Base-by-base conservation (phyloP, 2,888 invertebrate genomes). In the Lissocephala sabroskyi region DNA sequence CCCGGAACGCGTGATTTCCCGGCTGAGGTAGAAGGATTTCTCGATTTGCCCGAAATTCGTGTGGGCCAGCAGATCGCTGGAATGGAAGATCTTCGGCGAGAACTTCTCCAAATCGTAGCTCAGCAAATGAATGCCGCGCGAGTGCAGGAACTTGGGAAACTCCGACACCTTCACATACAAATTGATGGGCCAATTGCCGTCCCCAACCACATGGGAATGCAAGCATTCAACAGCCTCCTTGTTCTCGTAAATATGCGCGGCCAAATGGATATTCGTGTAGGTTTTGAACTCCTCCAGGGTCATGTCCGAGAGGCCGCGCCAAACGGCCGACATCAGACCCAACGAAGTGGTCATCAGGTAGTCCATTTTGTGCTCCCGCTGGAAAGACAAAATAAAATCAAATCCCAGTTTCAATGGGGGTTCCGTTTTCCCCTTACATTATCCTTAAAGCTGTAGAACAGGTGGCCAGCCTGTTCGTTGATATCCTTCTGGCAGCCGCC, bases 21-120 rank as follows among this genome's bases (percentile, higher is more conserved):
- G 7, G 7, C 4, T 56, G 37, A 1, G 10, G 16, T 51, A 59
- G 1, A 41, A n/a, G 1, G 7, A 7, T 10, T 55, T 36, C 6
- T 50, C 63, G 7, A 74, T 63, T 1, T 53, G 41, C 4, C 58
- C 43, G 4, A 74, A 60, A 37, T 71, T 53, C 0, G 49, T 59
- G 6, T 44, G 48, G 1, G 30, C n/a, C 2, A 45, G 7, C 0
- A 70, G 32, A 1, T 77, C 75, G 0, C 19, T n/a, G 52, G 56
- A 53, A 26, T 61, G 46, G 6, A 71, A 14, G 1, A 77, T 48
- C 42, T 70, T 77, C 0, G 71, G 71, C 1, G 78, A 70, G 3
- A 71, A 3, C 2, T 57, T 13, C 0, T 7, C 1, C 29, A 71
- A 41, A 1, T 65, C 46, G 0, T 60, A 11, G 1, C 1, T 9